phyloP scores from a whole-genome alignment of 2,113 vertebrate genomes.

The Sylvicapra grimmia region DNA sequence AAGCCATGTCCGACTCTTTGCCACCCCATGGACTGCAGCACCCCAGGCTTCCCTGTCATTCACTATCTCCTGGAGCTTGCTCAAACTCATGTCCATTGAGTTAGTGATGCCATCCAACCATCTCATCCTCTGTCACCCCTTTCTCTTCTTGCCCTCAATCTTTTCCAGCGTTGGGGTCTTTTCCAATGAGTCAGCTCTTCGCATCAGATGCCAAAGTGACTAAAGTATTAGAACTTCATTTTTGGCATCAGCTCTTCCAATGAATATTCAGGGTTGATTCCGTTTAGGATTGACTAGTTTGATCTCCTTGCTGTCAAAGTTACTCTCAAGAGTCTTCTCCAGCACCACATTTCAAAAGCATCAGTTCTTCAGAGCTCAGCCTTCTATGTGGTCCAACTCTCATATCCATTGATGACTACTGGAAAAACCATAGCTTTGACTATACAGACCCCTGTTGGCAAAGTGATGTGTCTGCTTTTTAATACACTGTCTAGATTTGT shows the following conservation, averaged over 20 bases:
- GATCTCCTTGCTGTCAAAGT: not conserved
- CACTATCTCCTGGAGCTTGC: not conserved
- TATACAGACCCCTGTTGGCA: not conserved
- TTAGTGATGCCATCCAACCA: not conserved
- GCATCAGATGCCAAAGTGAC: not conserved
- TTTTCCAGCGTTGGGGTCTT: not conserved
- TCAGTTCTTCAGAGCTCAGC: not conserved
- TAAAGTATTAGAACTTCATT: not conserved
- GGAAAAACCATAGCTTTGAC: not conserved
- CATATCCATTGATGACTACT: not conserved
- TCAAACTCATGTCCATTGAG: not conserved
- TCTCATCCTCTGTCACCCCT: not conserved
- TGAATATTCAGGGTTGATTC: not conserved
- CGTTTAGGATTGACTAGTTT: not conserved
- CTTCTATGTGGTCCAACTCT: not conserved
- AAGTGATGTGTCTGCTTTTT: not conserved
- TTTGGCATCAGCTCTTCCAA: not conserved
- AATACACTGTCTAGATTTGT: not conserved
- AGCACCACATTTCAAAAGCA: not conserved
- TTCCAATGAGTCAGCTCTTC: not conserved
- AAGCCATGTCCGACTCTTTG: accelerated
- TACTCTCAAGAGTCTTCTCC: not conserved
- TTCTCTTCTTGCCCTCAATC: not conserved
- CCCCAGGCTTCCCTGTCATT: not conserved
- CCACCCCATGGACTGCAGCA: not conserved